Conservation (phyloP, 2,797 vertebrate species). For the Typhlichthys eigenmanni region DNA sequence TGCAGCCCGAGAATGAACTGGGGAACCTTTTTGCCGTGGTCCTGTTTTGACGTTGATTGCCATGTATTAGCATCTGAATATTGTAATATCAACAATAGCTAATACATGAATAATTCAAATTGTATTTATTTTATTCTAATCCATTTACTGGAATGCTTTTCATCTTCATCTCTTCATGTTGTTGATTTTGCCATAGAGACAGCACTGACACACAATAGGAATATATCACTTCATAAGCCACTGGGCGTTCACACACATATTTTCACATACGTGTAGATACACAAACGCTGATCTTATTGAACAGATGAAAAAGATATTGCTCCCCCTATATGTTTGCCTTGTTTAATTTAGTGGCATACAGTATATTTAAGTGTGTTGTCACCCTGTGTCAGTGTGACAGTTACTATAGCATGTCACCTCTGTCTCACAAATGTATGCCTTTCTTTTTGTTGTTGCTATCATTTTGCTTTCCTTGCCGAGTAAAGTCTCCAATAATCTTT, state of each 20-base stretch:
- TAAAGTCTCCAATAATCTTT: conserved; percentile 47
- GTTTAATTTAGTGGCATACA: conserved; percentile 40
- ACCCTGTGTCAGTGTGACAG: conserved; percentile 29
- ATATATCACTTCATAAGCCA: conserved; percentile 60
- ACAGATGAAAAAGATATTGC: conserved; percentile 38
- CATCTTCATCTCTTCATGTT: conserved; percentile 60
- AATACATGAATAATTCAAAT: conserved; percentile 68
- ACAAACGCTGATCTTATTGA: conserved; percentile 31
- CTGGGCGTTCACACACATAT: conserved; percentile 17
- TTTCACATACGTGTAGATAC: conserved; percentile 10
- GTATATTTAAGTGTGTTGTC: conserved; percentile 48
- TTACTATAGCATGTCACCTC: conserved; percentile 35
- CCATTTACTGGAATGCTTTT: conserved; percentile 63
- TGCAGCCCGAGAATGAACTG: conserved; percentile 55
- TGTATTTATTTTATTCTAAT: conserved; percentile 49
- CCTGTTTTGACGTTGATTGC: conserved; percentile 62
- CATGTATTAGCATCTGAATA: conserved; percentile 71
- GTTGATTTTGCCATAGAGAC: conserved; percentile 53
- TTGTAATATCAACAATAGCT: conserved; percentile 57
- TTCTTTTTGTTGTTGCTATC: conserved; percentile 45
- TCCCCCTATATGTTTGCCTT: conserved; percentile 27
- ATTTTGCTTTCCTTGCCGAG: conserved; percentile 27
- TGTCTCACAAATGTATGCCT: conserved; percentile 36
- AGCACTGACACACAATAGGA: conserved; percentile 36
- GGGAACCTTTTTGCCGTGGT: conserved; percentile 53